Percentiles rank a stretch among this genome's conserved stretches.
phyloP scores from a whole-genome alignment of 2,888 invertebrate genomes.

The Clostera curtula region DNA sequence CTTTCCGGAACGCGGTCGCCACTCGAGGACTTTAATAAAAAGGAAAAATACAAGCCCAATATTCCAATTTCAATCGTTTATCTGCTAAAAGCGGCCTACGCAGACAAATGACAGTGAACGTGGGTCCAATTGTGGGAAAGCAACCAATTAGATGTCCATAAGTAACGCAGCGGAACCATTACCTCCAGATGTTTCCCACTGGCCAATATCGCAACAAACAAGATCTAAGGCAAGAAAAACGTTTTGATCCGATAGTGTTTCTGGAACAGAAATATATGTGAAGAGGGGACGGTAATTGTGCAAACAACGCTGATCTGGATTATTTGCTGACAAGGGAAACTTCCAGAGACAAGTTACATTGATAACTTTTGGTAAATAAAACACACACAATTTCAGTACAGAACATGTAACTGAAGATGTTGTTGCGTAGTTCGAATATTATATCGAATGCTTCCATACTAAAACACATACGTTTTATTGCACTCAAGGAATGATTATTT shows the following conservation, averaged over 20 bases:
- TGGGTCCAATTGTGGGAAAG: conserved; percentile 8
- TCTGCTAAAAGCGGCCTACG: background rate
- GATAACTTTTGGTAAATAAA: too few species aligned
- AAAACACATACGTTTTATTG: too few species aligned
- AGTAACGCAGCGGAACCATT: conserved; percentile 12
- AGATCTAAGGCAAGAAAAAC: conserved; percentile 15
- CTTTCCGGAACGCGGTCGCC: too few species aligned
- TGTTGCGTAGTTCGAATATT: too few species aligned
- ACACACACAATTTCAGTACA: too few species aligned
- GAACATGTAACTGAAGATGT: too few species aligned
- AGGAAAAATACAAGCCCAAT: too few species aligned
- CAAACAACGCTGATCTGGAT: conserved; percentile 27
- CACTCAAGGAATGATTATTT: too few species aligned
- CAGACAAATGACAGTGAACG: conserved; percentile 2
- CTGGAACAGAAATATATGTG: conserved; percentile 29
- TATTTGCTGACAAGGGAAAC: conserved; percentile 25
- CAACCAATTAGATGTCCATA: conserved; percentile 13
- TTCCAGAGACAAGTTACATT: too few species aligned
- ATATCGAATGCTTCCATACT: too few species aligned
- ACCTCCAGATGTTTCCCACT: conserved; percentile 11
- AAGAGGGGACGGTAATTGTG: conserved; percentile 36
- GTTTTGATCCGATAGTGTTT: conserved; percentile 24
- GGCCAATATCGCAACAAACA: conserved; percentile 7
- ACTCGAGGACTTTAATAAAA: too few species aligned
- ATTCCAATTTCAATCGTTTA: background rate